A percentile compares a stretch with the other conserved stretches of the same genome.
These are phyloP conservation scores for Saguinus imperator DNA, from an alignment of 2,113 vertebrate genomes.

Conservation along the genomic window DNA sequence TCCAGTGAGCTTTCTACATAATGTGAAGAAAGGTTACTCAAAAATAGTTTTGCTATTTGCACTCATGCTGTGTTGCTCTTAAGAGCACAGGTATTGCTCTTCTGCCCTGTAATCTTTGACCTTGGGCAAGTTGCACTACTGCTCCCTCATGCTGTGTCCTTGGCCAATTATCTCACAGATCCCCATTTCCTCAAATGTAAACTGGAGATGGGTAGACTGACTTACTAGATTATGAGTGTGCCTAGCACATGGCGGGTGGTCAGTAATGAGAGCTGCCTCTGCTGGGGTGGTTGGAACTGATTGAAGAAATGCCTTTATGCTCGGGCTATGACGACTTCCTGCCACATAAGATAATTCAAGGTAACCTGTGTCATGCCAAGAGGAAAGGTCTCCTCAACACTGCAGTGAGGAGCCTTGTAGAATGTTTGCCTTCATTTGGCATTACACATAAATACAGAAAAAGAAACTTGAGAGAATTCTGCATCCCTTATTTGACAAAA, in stretches of 20 bases:
- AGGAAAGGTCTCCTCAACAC: neutral
- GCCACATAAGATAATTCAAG: neutral
- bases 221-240: too few species aligned
- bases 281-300: neutral
- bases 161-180: too few species aligned
- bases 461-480: neutral
- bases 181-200: neutral
- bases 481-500: neutral
- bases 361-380: too few species aligned
- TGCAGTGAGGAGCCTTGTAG: neutral
- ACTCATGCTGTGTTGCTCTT: neutral
- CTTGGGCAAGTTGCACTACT: neutral
- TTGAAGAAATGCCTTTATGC: neutral
- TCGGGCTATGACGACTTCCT: neutral
- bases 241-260: too few species aligned
- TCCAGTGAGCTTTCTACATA: neutral
- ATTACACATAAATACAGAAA: neutral
- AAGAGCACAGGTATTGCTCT: neutral
- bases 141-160: neutral
- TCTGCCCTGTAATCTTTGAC: neutral
- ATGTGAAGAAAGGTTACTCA: neutral
- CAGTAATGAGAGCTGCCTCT: neutral
- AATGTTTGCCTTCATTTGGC: neutral
- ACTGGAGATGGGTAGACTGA: neutral
- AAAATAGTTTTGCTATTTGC: neutral